These are phyloP conservation scores for Capitulum mitella DNA, from an alignment of 2,888 invertebrate species.

Conservation along the genomic window DNA sequence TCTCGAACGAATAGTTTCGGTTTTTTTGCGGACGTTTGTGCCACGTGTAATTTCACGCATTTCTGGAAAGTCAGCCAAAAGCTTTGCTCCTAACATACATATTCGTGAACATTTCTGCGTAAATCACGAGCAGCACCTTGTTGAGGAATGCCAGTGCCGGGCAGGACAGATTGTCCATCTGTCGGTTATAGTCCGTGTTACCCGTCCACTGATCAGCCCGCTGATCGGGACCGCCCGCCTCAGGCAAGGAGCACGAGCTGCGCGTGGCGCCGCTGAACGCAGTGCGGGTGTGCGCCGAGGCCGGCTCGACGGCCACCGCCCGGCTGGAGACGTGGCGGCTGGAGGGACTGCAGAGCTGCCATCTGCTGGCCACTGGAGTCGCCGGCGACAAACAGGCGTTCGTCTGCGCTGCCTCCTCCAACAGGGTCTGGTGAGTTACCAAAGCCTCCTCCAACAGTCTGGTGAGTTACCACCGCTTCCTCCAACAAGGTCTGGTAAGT, in stretches of 20 bases:
- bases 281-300: conserved; percentile 49
- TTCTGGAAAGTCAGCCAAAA: too few relatives aligned
- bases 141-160: too few relatives aligned
- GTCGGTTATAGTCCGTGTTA: too few relatives aligned
- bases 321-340: conserved; percentile 44
- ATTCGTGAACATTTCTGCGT: too few relatives aligned
- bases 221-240: background rate
- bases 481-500: conserved; percentile 1
- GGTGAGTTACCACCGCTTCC: background rate
- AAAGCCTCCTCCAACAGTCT: conserved; percentile 40
- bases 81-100: too few relatives aligned
- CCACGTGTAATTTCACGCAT: too few relatives aligned
- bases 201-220: too few relatives aligned
- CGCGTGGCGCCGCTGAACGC: conserved; percentile 56
- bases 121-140: too few relatives aligned
- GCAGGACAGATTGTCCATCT: too few relatives aligned
- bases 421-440: conserved; percentile 39
- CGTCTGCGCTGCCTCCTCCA: conserved; percentile 44
- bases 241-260: conserved; percentile 51
- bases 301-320: conserved; percentile 47
- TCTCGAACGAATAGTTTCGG: too few relatives aligned
- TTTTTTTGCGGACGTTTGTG: too few relatives aligned
- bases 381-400: conserved; percentile 39
- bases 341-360: conserved; percentile 43
- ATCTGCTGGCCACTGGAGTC: conserved; percentile 42